Evolutionary conservation across 2,888 invertebrate genomes (phyloP).

Genomic region (Dichetophora obliterata): DNA sequence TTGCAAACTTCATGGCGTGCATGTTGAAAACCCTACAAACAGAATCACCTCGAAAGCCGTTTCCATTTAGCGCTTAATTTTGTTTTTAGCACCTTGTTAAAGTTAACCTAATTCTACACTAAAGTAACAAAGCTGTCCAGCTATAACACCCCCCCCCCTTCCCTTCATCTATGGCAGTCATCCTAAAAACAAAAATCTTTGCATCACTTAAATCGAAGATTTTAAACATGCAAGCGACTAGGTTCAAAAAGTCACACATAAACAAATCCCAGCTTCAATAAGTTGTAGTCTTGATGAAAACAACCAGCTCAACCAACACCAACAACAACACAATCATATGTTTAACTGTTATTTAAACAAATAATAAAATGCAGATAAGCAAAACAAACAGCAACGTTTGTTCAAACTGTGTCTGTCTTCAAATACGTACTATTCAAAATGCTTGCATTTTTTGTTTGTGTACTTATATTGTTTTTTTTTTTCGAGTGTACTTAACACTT

Average conservation of each 20-base stretch:
- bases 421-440: background rate
- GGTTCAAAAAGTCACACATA: background rate
- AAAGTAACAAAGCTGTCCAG: background rate
- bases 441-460: background rate
- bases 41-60: background rate
- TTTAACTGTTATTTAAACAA: slow-evolving; percentile 29
- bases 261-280: slow-evolving; percentile 14
- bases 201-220: background rate
- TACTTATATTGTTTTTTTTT: background rate
- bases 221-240: background rate
- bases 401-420: background rate
- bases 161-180: background rate
- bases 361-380: background rate
- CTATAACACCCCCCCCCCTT: background rate
- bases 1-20: too few species aligned
- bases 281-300: background rate
- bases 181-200: background rate
- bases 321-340: slow-evolving; percentile 9
- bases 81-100: slow-evolving; percentile 37
- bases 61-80: slow-evolving; percentile 32
- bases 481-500: slow-evolving; percentile 36
- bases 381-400: background rate
- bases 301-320: background rate
- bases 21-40: background rate
- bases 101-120: slow-evolving; percentile 14